Percentiles rank a stretch among this genome's conserved stretches.
Evolutionary conservation across 1,140 invertebrate species (phyloP).

Genomic region (Mylabris phalerata): DNA sequence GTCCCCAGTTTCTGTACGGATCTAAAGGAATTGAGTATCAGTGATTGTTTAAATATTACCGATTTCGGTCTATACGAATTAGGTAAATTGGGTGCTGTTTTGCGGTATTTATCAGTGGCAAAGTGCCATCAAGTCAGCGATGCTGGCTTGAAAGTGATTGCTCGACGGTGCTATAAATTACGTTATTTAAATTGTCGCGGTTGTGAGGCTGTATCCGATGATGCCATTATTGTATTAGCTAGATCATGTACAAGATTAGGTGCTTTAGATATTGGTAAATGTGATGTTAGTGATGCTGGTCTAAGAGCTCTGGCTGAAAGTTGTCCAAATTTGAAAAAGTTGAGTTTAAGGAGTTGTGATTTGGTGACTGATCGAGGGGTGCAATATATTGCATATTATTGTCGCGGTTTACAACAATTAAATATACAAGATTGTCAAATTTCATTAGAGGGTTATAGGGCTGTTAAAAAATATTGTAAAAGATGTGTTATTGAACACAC

Average conservation of each 20-base stretch:
- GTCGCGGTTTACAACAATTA: conserved; percentile 76
- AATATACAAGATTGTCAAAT: conserved; percentile 90
- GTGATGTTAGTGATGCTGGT: conserved; percentile 84
- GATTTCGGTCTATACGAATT: conserved; percentile 88
- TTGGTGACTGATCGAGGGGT: conserved; percentile 80
- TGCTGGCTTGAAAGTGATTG: conserved; percentile 79
- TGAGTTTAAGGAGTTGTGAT: conserved; percentile 84
- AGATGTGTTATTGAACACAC: conserved; percentile 90
- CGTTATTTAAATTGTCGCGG: conserved; percentile 85
- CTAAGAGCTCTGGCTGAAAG: conserved; percentile 76
- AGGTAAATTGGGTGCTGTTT: conserved; percentile 74
- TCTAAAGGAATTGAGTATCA: conserved; percentile 79
- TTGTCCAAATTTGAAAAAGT: conserved; percentile 83
- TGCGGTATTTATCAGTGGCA: conserved; percentile 82
- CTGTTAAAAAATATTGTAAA: conserved; percentile 86
- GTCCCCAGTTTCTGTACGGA: conserved; percentile 80
- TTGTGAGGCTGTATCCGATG: conserved; percentile 87
- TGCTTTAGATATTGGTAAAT: conserved; percentile 85
- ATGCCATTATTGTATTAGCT: conserved; percentile 75
- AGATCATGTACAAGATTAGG: conserved; percentile 74
- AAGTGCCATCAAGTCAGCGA: conserved; percentile 81
- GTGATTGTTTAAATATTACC: conserved; percentile 81
- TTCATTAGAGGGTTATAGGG: conserved; percentile 77
- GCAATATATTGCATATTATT: conserved; percentile 79
- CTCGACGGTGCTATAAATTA: conserved; percentile 79